These are phyloP conservation scores for Myotis yumanensis DNA, from an alignment of 2,113 vertebrate species.

Conservation along the genomic window DNA sequence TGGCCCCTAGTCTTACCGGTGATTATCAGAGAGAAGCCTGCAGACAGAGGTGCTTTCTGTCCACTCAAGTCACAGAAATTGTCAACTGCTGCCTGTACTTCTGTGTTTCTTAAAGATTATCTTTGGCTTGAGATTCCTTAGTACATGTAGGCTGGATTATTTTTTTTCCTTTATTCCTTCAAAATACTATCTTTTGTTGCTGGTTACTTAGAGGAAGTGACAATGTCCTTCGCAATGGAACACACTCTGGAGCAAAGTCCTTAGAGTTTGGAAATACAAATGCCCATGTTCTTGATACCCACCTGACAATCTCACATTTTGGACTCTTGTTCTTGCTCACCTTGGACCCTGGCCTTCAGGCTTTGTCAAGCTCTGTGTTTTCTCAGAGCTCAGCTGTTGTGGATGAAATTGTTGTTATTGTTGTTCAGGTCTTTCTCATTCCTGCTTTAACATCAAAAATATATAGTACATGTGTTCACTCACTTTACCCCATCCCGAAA, in stretches of 20 bases:
- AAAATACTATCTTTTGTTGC: neutral
- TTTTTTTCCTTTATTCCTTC: neutral
- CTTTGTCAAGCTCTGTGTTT: constrained; percentile 45
- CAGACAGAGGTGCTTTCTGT: too few species aligned
- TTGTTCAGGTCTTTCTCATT: neutral
- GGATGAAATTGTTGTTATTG: neutral
- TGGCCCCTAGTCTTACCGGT: neutral
- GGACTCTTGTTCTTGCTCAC: constrained; percentile 34
- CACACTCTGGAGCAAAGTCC: fast-evolving
- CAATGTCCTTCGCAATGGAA: fast-evolving
- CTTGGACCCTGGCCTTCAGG: neutral
- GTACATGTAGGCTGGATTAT: neutral
- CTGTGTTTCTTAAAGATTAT: neutral
- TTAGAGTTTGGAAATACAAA: constrained; percentile 31
- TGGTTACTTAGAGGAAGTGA: neutral
- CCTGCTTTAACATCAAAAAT: neutral
- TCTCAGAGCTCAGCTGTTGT: constrained; percentile 38
- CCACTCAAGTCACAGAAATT: neutral
- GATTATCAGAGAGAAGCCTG: neutral
- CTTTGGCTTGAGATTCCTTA: constrained; percentile 35
- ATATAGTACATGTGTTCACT: fast-evolving
- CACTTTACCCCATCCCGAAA: neutral
- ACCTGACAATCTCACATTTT: neutral
- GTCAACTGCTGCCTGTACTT: neutral
- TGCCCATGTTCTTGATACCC: neutral